phyloP scores from a whole-genome alignment of 1,140 invertebrate genomes.

The Hypsibius dujardini region DNA sequence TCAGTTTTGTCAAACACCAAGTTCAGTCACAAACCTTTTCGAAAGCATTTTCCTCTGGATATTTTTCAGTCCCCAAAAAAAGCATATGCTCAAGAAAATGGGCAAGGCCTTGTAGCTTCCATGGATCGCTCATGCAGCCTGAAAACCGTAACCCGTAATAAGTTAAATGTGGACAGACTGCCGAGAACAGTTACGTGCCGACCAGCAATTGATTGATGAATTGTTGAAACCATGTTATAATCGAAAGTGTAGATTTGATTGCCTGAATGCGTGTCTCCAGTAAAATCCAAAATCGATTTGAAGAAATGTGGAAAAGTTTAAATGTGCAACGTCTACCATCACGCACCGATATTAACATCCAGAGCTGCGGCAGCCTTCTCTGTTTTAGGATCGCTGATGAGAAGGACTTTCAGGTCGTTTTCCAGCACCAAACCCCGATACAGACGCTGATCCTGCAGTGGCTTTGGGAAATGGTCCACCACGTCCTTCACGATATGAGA shows the following conservation, averaged over 20 bases:
- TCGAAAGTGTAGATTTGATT: too few species aligned
- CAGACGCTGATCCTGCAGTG: slow-evolving; percentile 52
- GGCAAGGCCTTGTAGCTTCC: slow-evolving; percentile 66
- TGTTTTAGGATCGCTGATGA: slow-evolving; percentile 72
- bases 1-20: slow-evolving; percentile 12
- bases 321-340: background rate
- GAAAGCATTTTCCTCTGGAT: slow-evolving; percentile 65
- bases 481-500: slow-evolving; percentile 21
- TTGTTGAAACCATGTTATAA: background rate
- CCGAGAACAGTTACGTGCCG: too few species aligned
- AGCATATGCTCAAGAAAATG: slow-evolving; percentile 98
- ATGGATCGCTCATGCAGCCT: slow-evolving; percentile 67
- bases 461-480: slow-evolving; percentile 50
- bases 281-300: too few species aligned
- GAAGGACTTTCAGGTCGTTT: slow-evolving; percentile 69
- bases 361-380: slow-evolving; percentile 77
- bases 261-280: too few species aligned
- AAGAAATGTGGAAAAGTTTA: background rate
- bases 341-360: slow-evolving; percentile 38
- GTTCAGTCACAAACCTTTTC: slow-evolving; percentile 33
- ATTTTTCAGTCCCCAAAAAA: slow-evolving; percentile 76
- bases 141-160: slow-evolving; percentile 18
- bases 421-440: slow-evolving; percentile 64
- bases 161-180: too few species aligned
- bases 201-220: too few species aligned